These are phyloP conservation scores for Eilema sororculum DNA, from an alignment of 2,888 invertebrate species.

Conservation along the genomic window DNA sequence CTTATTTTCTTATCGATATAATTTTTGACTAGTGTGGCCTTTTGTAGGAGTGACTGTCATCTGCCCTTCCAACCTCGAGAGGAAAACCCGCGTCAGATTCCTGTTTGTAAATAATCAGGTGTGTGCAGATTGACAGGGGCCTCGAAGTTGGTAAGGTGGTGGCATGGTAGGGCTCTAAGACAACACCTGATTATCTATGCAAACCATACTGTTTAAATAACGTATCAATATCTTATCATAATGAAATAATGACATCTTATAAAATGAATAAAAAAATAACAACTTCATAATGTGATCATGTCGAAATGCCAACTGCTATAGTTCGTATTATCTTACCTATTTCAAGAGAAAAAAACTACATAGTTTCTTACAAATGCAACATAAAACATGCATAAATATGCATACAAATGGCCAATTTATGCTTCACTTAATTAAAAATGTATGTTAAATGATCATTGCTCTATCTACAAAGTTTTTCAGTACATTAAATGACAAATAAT, in stretches of 20 bases:
- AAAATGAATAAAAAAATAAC: background rate
- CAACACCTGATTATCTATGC: too few relatives aligned
- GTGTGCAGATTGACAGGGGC: too few relatives aligned
- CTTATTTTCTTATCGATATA: too few relatives aligned
- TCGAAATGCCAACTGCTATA: background rate
- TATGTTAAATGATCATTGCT: slow-evolving; percentile 31
- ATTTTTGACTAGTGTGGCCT: too few relatives aligned
- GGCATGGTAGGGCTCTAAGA: too few relatives aligned
- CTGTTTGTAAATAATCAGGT: too few relatives aligned
- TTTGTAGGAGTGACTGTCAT: too few relatives aligned
- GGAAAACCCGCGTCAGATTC: too few relatives aligned
- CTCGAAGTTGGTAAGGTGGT: too few relatives aligned
- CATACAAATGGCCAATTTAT: slow-evolving; percentile 25
- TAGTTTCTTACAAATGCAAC: slow-evolving; percentile 29
- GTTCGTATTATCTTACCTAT: slow-evolving; percentile 14
- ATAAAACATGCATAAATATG: slow-evolving; percentile 23
- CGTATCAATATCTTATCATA: background rate
- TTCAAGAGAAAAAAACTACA: slow-evolving; percentile 13
- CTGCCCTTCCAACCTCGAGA: too few relatives aligned
- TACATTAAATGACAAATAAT: slow-evolving; percentile 46
- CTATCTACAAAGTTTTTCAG: slow-evolving; percentile 40
- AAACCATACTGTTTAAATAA: too few relatives aligned
- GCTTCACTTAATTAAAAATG: slow-evolving; percentile 23
- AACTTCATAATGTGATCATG: background rate
- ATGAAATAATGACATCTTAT: background rate